Evolutionary conservation across 2,888 invertebrate species (phyloP).

Genomic region (Sicus ferrugineus): DNA sequence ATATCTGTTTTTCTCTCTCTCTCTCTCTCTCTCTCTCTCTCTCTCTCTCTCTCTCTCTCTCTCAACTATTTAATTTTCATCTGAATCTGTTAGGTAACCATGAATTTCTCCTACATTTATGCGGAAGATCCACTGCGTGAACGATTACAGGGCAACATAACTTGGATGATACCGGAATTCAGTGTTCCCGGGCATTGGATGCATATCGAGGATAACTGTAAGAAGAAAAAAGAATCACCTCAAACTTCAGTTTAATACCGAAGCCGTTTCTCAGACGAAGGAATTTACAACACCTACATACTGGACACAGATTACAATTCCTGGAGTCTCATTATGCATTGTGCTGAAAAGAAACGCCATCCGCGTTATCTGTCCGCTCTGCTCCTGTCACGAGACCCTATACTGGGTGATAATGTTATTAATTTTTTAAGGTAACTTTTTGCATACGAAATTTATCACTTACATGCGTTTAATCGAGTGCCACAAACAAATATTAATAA

Average conservation of each 20-base stretch:
- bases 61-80: background rate
- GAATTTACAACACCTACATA: constrained; percentile 87
- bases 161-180: constrained; percentile 81
- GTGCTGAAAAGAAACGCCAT: constrained; percentile 82
- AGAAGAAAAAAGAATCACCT: constrained; percentile 51
- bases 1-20: background rate
- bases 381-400: constrained; percentile 74
- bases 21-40: background rate
- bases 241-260: background rate
- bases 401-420: constrained; percentile 68
- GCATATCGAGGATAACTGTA: constrained; percentile 85
- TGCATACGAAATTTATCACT: background rate
- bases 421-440: constrained; percentile 58
- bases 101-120: constrained; percentile 89
- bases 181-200: constrained; percentile 84
- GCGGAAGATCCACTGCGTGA: constrained; percentile 85
- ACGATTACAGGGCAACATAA: constrained; percentile 82
- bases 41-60: too few relatives aligned
- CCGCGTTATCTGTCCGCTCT: constrained; percentile 84
- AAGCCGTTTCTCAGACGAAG: constrained; percentile 75
- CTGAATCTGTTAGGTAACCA: constrained; percentile 70
- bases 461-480: background rate
- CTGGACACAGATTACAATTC: constrained; percentile 84
- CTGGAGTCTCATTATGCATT: constrained; percentile 85
- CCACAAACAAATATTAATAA: background rate